Evolutionary conservation across 2,888 invertebrate genomes (phyloP).

Genomic region (Eurois occulta): DNA sequence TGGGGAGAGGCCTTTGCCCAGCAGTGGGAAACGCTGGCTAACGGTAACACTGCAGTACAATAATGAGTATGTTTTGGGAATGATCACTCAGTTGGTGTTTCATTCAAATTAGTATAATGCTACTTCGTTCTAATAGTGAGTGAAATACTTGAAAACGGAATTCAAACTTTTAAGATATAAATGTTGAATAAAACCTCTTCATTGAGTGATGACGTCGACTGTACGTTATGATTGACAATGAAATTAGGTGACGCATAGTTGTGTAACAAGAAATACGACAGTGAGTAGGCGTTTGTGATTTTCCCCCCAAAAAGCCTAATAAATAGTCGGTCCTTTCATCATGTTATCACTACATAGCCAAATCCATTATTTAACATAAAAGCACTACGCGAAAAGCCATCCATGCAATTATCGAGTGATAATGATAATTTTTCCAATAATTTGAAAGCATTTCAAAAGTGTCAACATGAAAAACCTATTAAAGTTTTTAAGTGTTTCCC

Average conservation of each 20-base stretch:
- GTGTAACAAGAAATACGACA: conserved; percentile 11
- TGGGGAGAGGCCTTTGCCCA: neutral
- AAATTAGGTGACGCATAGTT: conserved; percentile 41
- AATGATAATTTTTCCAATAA: conserved; percentile 74
- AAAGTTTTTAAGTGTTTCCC: conserved; percentile 86
- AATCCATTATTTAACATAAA: conserved; percentile 62
- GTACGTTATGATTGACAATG: conserved; percentile 48
- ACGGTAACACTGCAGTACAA: neutral
- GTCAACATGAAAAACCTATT: conserved; percentile 87
- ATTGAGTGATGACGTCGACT: conserved; percentile 15
- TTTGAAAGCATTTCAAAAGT: conserved; percentile 75
- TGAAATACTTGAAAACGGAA: neutral
- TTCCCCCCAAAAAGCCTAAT: conserved; percentile 48
- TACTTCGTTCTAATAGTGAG: neutral
- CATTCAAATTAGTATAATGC: neutral
- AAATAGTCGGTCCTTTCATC: conserved; percentile 65
- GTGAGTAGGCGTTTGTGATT: conserved; percentile 26
- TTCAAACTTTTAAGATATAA: neutral
- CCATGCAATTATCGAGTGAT: conserved; percentile 66
- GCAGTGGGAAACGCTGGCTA: neutral
- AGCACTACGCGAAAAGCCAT: conserved; percentile 59
- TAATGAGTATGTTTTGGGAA: neutral
- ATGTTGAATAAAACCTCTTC: neutral
- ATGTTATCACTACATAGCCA: conserved; percentile 62
- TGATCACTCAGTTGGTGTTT: neutral